Base-by-base conservation (phyloP, 2,113 vertebrate species). In the Cyprinodon variegatus region DNA sequence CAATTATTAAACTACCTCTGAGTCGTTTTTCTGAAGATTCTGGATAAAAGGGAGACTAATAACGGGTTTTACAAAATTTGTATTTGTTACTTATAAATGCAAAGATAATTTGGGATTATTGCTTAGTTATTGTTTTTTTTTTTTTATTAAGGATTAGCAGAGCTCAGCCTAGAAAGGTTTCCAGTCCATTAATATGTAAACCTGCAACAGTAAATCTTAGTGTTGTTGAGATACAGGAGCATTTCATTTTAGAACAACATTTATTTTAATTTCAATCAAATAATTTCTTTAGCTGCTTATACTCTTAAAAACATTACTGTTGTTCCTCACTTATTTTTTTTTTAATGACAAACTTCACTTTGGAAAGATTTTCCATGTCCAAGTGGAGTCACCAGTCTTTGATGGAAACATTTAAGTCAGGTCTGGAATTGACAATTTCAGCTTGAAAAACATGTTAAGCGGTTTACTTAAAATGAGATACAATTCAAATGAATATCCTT, bases 1-100 rank as follows among this genome's bases (percentile, higher is more conserved):
- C 38, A 60, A 43, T 73, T 77, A 78, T 83, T 76, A 64, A 38
- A 43, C 1, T 1, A 8, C 57, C 46, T 9, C 40, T 75, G 59
- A 77, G 53, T 65, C 45, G 22, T 3, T 76, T n/a, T 40, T 41
- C 50, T 29, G 36, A 74, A 65, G 69, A 20, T 63, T 60, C 13
- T 37, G 70, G 39, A 61, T 20, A 59, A n/a, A 15, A 76, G 74
- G 61, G 4, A 37, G 57, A 8, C 13, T 61, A 0, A 65, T 41
- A 17, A 70, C 15, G 38, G 71, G 80, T 59, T 68, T 22, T n/a
- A 14, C 20, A n/a, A 29, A 29, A 29, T 29, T 29, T 9, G 7
- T 57, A 17, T 57, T 57, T 10, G 5, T 2, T 11, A 45, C 43
- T 20, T 48, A 14, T 50, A 5, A 0, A 14, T 57, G 50, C 8